Evolutionary conservation across 1,140 invertebrate genomes (phyloP).

Genomic region (Cheumatopsyche charites): DNA sequence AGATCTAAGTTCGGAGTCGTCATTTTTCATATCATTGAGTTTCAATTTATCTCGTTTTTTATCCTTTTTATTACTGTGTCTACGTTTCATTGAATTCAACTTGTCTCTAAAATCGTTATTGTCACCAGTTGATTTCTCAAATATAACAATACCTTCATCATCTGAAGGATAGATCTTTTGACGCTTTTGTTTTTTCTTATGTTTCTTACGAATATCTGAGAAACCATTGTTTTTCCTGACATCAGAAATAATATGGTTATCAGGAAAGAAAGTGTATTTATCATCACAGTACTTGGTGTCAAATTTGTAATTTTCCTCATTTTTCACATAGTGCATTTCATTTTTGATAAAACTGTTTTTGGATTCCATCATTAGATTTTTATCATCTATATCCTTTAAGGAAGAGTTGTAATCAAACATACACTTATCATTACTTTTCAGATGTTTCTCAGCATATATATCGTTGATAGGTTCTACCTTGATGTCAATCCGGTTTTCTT

Average conservation of each 20-base stretch:
- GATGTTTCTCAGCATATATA: slow-evolving; percentile 36
- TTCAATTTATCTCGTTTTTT: slow-evolving; percentile 73
- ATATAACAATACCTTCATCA: slow-evolving; percentile 60
- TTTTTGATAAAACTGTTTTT: slow-evolving; percentile 40
- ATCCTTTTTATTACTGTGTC: slow-evolving; percentile 72
- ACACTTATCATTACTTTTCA: slow-evolving; percentile 32
- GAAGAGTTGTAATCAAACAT: slow-evolving; percentile 28
- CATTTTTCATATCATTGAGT: slow-evolving; percentile 60
- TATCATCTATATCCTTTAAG: slow-evolving; percentile 32
- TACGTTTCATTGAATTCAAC: slow-evolving; percentile 65
- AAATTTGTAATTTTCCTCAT: slow-evolving; percentile 37
- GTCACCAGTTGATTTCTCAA: slow-evolving; percentile 33
- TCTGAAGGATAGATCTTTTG: slow-evolving; percentile 70
- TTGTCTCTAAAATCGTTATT: slow-evolving; percentile 52
- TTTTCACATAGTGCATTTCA: slow-evolving; percentile 42
- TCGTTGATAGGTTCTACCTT: slow-evolving; percentile 55
- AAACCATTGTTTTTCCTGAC: slow-evolving; percentile 49
- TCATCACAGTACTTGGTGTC: slow-evolving; percentile 36
- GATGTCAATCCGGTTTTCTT: slow-evolving; percentile 54
- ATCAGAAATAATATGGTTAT: slow-evolving; percentile 57
- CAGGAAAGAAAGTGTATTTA: slow-evolving; percentile 62
- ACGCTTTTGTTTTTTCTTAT: slow-evolving; percentile 83
- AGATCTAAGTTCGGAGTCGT: slow-evolving; percentile 50
- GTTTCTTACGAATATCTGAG: slow-evolving; percentile 71
- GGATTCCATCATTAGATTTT: slow-evolving; percentile 31